phyloP scores from a whole-genome alignment of 2,797 vertebrate genomes.

The Poeciliopsis presidionis region DNA sequence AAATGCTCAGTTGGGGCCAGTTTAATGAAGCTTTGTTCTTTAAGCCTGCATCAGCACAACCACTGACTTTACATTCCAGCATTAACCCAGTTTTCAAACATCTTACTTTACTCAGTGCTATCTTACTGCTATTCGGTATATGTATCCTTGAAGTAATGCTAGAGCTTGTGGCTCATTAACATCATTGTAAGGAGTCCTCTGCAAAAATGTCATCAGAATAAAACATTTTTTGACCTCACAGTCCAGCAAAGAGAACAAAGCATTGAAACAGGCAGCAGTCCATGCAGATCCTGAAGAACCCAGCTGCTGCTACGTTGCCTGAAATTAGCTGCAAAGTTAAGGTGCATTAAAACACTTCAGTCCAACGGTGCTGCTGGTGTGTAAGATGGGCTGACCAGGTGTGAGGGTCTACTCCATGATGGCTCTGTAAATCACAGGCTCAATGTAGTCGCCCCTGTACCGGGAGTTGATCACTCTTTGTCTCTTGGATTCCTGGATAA shows the following conservation, averaged over 20 bases:
- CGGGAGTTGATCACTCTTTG: constrained; percentile 97
- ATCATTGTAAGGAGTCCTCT: not conserved
- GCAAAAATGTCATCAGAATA: not conserved
- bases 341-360: constrained; percentile 20
- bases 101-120: not conserved
- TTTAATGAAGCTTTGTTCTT: not conserved
- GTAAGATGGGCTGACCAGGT: constrained; percentile 7
- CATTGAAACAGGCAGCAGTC: not conserved
- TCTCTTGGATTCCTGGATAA: constrained; percentile 93
- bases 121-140: not conserved
- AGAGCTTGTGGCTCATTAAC: not conserved
- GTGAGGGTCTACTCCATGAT: constrained; percentile 90
- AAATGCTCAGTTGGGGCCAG: not conserved
- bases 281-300: not conserved
- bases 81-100: not conserved
- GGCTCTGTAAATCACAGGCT: constrained; percentile 96
- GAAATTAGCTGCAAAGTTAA: constrained; percentile 41
- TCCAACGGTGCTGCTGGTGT: constrained; percentile 66
- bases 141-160: not conserved
- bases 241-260: not conserved
- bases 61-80: not conserved
- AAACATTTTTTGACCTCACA: not conserved
- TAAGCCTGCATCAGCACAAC: not conserved
- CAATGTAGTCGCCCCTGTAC: constrained; percentile 97
- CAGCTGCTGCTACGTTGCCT: not conserved